Percentiles rank a stretch among this genome's conserved stretches.
phyloP scores from a whole-genome alignment of 2,113 vertebrate species.

The Cochlearius cochlearius region DNA sequence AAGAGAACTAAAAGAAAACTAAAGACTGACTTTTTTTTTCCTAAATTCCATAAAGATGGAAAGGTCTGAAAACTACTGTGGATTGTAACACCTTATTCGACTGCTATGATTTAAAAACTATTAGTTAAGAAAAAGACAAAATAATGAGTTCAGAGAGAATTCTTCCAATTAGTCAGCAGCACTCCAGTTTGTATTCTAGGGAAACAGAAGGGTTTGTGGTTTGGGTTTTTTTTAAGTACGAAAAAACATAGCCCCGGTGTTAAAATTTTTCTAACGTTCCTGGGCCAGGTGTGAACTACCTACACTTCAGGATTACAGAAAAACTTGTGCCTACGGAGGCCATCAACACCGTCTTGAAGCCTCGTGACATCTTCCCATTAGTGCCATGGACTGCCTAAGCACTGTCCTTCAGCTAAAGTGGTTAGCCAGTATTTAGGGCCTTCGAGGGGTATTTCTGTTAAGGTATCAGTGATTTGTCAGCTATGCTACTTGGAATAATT shows the following conservation, averaged over 20 bases:
- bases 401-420: neutral
- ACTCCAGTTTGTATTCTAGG: neutral
- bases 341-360: neutral
- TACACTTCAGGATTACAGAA: neutral
- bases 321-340: neutral
- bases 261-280: neutral
- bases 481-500: neutral
- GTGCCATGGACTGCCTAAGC: neutral
- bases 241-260: neutral
- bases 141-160: neutral
- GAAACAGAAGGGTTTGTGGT: neutral
- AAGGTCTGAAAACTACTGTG: neutral
- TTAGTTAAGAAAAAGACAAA: neutral
- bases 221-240: neutral
- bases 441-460: neutral
- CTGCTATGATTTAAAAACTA: neutral
- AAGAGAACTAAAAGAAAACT: neutral
- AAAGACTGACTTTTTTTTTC: neutral
- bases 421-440: neutral
- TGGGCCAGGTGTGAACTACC: neutral
- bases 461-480: neutral
- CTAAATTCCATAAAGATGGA: neutral
- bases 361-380: neutral
- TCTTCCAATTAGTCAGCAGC: neutral
- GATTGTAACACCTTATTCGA: accelerated